Percentiles rank a stretch among this genome's conserved stretches.
phyloP scores from a whole-genome alignment of 2,797 vertebrate species.

The Bufotes viridis region DNA sequence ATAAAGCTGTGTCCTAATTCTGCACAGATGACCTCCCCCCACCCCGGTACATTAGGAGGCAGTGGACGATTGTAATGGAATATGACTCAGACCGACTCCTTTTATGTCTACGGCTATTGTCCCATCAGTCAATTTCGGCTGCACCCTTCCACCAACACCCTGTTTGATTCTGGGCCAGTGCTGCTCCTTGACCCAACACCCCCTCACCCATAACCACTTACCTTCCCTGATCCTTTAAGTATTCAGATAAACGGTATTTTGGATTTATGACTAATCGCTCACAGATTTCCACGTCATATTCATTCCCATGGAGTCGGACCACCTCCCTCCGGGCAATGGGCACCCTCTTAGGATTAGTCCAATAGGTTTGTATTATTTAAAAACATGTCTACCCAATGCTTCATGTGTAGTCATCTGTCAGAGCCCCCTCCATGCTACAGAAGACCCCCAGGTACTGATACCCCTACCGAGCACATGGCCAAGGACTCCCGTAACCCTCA shows the following conservation, averaged over 20 bases:
- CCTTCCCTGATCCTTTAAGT: neutral
- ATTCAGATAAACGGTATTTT: too few relatives aligned
- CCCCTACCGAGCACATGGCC: too few relatives aligned
- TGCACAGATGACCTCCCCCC: neutral
- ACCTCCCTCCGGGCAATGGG: neutral
- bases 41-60: neutral
- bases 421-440: too few relatives aligned
- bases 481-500: too few relatives aligned
- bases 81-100: neutral
- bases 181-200: neutral
- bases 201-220: neutral
- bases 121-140: neutral
- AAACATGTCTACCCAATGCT: neutral
- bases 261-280: too few relatives aligned
- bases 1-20: constrained; percentile 12
- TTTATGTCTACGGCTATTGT: neutral
- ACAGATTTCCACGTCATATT: neutral
- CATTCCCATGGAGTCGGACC: neutral
- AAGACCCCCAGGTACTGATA: too few relatives aligned
- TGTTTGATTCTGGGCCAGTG: neutral
- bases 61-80: neutral
- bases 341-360: neutral
- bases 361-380: too few relatives aligned
- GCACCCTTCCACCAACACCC: neutral
- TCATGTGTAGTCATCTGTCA: neutral